Evolutionary conservation across 2,797 vertebrate species (phyloP), one percentile per base, ranked within the genome.

Genomic region (Centropyge bicolor): DNA sequence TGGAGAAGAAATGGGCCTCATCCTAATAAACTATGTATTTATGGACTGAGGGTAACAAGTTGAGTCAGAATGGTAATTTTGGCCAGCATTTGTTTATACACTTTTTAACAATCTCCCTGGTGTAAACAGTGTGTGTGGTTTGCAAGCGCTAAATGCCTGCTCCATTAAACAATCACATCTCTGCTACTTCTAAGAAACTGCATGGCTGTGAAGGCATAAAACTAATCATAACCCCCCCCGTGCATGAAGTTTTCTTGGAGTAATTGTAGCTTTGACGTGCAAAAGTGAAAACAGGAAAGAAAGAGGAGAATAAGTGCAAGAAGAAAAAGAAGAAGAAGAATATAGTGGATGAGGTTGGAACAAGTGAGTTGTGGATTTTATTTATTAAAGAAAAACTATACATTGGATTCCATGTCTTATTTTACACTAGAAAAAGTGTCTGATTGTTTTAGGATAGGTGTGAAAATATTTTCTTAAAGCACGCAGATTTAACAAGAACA

Each of bases 21-120:
- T 88, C 65, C 77, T 88, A 86, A 86, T 86, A 83, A 87, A 83
- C 76, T 49, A 67, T 78, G 71, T 86, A 82, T 91, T 91, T 88
- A 90, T 83, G 80, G 82, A 72, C 74, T 79, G 59, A 75, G 74
- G 76, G 70, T 80, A 81, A 82, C 85, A 84, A 78, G 81, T 70
- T 85, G 79, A 79, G 78, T 74, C 82, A 73, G 74, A 84, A 77
- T 73, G 71, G 83, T 78, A 61, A 87, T 88, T 85, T 83, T 77
- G 80, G 78, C 71, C 65, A 57, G 59, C 51, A 71, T 68, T 56
- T 87, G 78, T 91, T 90, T 91, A 84, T 88, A 78, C 69, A 73
- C 68, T 70, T 71, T 85, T 80, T 87, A 81, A 86, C 82, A 85
- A 69, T 81, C 71, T 78, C 75, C 68, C 55, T 75, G 74, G 45